Evolutionary conservation across 2,888 invertebrate species (phyloP).

Genomic region (Drosophila mimica): DNA sequence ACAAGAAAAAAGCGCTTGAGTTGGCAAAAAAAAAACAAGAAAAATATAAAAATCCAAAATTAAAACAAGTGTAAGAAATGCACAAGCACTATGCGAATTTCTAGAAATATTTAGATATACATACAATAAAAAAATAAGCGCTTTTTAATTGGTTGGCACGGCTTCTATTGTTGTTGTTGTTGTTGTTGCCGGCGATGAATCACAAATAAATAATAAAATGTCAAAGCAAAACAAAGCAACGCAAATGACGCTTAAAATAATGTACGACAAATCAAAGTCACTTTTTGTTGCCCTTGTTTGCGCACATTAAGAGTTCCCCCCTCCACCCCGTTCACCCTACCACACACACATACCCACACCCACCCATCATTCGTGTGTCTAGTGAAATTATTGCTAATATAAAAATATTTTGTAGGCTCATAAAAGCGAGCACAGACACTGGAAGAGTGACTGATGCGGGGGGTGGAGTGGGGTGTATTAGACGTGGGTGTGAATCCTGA

Average conservation of each 20-base stretch:
- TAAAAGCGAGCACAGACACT: conserved; percentile 71
- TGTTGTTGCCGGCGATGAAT: conserved; percentile 55
- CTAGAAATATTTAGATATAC: conserved; percentile 40
- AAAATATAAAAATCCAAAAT: not conserved
- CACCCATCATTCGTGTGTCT: conserved; percentile 49
- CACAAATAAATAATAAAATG: conserved; percentile 63
- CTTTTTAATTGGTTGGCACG: conserved; percentile 69
- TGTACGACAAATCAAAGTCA: conserved; percentile 68
- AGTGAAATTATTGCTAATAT: conserved; percentile 82
- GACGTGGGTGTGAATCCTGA: conserved; percentile 26
- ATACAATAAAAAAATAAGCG: conserved; percentile 60
- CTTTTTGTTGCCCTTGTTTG: conserved; percentile 46
- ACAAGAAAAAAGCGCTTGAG: conserved; percentile 26
- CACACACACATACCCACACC: not conserved
- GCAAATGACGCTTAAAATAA: conserved; percentile 52
- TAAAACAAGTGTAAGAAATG: conserved; percentile 23
- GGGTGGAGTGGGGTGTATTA: conserved; percentile 16
- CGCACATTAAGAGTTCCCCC: conserved; percentile 50
- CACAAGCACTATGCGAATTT: conserved; percentile 38
- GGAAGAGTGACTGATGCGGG: not conserved
- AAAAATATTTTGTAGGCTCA: conserved; percentile 81
- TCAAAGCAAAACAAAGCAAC: conserved; percentile 50
- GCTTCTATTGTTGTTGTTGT: conserved; percentile 46
- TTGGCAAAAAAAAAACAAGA: conserved; percentile 6
- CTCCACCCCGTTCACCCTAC: conserved; percentile 20